Conservation (phyloP, 2,888 invertebrate species). For the Colostygia pectinataria region DNA sequence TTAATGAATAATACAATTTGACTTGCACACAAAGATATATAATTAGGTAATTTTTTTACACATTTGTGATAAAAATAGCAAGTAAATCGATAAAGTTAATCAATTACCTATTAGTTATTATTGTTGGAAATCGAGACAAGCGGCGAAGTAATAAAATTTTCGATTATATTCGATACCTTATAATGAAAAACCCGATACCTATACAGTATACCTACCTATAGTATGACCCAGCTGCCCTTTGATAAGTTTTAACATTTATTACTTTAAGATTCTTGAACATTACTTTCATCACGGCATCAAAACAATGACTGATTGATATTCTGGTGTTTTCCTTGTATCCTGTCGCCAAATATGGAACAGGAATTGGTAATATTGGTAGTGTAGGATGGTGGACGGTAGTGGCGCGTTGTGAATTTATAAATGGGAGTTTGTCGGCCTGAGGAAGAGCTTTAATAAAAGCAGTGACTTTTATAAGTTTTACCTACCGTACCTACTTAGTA, state of each 20-base stretch:
- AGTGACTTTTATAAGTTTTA: not conserved
- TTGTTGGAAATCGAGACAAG: too few relatives aligned
- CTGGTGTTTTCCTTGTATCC: slow-evolving; percentile 36
- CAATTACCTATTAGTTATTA: too few relatives aligned
- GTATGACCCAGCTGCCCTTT: not conserved
- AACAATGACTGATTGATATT: slow-evolving; percentile 37
- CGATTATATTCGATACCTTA: too few relatives aligned
- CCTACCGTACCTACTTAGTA: too few relatives aligned
- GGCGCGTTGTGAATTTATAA: slow-evolving; percentile 13
- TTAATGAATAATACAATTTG: too few relatives aligned
- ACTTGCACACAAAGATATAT: too few relatives aligned
- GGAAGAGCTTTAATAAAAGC: not conserved
- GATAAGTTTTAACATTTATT: not conserved
- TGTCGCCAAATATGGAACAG: slow-evolving; percentile 45
- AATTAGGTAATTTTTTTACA: too few relatives aligned
- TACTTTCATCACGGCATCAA: slow-evolving; percentile 12
- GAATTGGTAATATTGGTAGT: slow-evolving; percentile 21
- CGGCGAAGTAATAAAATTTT: too few relatives aligned
- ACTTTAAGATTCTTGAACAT: not conserved
- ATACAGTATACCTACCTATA: too few relatives aligned
- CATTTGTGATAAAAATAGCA: too few relatives aligned
- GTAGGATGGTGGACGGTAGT: slow-evolving; percentile 17
- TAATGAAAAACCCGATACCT: too few relatives aligned
- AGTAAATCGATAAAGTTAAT: slow-evolving; percentile 9
- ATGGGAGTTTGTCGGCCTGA: not conserved